Percentiles rank a stretch among this genome's conserved stretches.
Evolutionary conservation across 53 echinoderm and acorn worm species (phyloP).

Genomic region (Crossaster papposus): DNA sequence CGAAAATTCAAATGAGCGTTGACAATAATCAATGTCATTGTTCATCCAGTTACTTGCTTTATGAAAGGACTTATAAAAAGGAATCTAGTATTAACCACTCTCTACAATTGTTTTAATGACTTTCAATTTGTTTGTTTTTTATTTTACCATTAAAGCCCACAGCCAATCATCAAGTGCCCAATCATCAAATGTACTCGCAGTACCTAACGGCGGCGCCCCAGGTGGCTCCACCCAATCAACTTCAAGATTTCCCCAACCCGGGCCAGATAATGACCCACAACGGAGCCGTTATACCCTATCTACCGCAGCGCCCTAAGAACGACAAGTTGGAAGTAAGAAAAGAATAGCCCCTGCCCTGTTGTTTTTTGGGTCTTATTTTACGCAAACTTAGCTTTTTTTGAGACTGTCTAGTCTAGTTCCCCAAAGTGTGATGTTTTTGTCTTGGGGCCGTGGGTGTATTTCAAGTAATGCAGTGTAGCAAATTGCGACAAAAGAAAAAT

Average conservation of each 20-base stretch:
- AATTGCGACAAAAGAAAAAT: background rate
- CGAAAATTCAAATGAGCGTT: too few species aligned
- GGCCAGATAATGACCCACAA: slow-evolving; percentile 48
- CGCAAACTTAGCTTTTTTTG: background rate
- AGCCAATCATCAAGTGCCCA: slow-evolving; percentile 56
- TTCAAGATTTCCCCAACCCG: slow-evolving; percentile 50
- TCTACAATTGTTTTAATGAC: too few species aligned
- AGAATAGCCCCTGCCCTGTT: background rate
- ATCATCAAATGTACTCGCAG: slow-evolving; percentile 52
- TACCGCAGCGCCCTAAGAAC: slow-evolving; percentile 68
- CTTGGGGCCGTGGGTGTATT: background rate
- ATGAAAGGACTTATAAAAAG: too few species aligned
- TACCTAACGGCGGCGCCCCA: slow-evolving; percentile 31
- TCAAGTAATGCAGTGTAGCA: background rate
- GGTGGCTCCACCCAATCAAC: slow-evolving; percentile 26
- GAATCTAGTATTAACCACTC: too few species aligned
- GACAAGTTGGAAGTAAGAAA: slow-evolving; percentile 77
- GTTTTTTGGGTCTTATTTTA: background rate
- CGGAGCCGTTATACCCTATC: slow-evolving; percentile 48
- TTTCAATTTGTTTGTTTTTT: background rate
- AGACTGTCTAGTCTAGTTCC: background rate
- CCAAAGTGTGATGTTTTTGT: background rate
- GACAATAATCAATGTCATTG: too few species aligned
- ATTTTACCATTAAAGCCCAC: background rate
- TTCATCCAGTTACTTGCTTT: too few species aligned